Base-by-base conservation (phyloP, 1,140 invertebrate species). In the Odontomachus brunneus region DNA sequence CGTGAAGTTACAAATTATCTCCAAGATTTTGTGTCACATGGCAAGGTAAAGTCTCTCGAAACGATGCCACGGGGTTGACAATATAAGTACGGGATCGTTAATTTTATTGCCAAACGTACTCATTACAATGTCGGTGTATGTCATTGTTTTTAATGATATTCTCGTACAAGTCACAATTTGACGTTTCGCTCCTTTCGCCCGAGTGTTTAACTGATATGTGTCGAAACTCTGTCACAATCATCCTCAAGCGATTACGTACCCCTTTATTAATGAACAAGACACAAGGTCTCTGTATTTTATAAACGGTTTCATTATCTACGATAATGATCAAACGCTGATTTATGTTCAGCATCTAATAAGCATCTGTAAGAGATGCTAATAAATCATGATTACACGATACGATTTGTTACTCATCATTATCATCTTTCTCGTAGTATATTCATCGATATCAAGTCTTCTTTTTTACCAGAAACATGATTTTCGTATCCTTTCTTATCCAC, bases 171-270 rank as follows among this genome's bases (percentile, higher is more conserved):
- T 67, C 33, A 49, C 17, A 67, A 78, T 67, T 44, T 38, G 22
- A 78, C 44, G 59, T 51, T 78, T 67, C 7, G 22, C 29, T 44
- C 51, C 29, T 26, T n/a, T 51, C n/a, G 26, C 5, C 17, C 44
- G 24, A 75, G 24, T 75, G 57, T 66, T 66, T 24, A 66, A 49
- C 15, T 19, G 22, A 44, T 63, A 57, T 55, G 15, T 75, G 59
- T 63, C 73, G 73, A 75, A 75, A 75, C 59, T 33, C 44, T 19
- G 24, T 75, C n/a, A 44, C 44, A 75, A 63, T 75, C 59, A 63
- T 65, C 51, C 51, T 49, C 59, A 44, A 65, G 29, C 14, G 19
- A 75, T 63, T 75, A 75, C n/a, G 24, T 24, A 24, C 49, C 15
- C 15, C 24, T 66, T 26, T 17, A 55, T 55, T 53, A 65, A 76